Conservation (phyloP, 1,140 invertebrate genomes). For the Tetragonula clypearis region DNA sequence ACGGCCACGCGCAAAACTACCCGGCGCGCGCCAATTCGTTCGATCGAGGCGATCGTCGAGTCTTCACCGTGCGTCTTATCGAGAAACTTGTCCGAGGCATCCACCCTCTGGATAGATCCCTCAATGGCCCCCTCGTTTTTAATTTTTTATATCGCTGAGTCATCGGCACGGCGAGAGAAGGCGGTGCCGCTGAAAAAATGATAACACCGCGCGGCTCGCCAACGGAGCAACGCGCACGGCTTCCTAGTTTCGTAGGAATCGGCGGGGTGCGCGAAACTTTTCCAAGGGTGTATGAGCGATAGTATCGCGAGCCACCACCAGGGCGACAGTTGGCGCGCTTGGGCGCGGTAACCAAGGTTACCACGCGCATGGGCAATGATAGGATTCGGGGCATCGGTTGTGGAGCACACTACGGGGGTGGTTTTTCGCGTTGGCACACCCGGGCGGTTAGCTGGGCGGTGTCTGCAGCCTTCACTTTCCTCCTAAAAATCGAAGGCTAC, state of each 20-base stretch:
- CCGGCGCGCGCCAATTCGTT: neutral
- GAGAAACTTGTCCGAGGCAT: no score
- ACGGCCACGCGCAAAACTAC: no score
- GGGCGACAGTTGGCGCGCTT: slow-evolving; percentile 43
- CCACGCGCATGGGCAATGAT: slow-evolving; percentile 63
- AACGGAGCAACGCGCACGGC: neutral
- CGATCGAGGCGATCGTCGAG: neutral
- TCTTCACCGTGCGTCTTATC: neutral
- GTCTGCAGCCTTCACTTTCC: slow-evolving; percentile 73
- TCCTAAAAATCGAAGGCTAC: slow-evolving; percentile 69
- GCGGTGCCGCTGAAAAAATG: slow-evolving; percentile 2
- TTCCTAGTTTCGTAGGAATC: neutral
- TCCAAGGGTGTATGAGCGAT: neutral
- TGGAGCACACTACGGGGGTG: slow-evolving; percentile 70
- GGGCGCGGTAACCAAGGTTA: slow-evolving; percentile 59
- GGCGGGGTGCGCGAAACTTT: slow-evolving; percentile 9
- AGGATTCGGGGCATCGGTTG: slow-evolving; percentile 66
- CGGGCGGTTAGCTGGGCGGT: slow-evolving; percentile 79
- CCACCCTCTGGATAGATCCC: neutral
- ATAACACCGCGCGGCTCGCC: neutral
- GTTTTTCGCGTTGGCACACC: slow-evolving; percentile 75
- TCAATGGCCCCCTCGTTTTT: neutral
- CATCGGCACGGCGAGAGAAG: neutral
- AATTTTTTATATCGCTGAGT: neutral
- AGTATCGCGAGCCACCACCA: slow-evolving; percentile 8